phyloP scores from a whole-genome alignment of 2,113 vertebrate genomes.

The Nyctibius bracteatus region DNA sequence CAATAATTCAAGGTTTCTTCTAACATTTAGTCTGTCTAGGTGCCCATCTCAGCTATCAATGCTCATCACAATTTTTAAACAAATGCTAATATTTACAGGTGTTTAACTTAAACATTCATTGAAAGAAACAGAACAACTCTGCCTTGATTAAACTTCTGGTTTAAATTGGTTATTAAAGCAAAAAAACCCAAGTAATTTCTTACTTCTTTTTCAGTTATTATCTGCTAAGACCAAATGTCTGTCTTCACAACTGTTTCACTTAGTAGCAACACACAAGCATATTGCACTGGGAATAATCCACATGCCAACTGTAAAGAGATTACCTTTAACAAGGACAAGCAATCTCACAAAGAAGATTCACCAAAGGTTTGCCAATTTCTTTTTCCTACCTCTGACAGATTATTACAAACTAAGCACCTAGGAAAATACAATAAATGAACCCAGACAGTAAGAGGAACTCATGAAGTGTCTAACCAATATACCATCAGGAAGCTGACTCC shows the following conservation, averaged over 20 bases:
- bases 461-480: background rate
- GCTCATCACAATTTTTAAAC: background rate
- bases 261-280: background rate
- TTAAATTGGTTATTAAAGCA: background rate
- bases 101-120: background rate
- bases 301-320: background rate
- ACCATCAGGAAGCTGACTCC: background rate
- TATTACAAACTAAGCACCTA: background rate
- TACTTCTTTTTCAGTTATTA: background rate
- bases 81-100: background rate
- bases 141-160: background rate
- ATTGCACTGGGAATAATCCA: background rate
- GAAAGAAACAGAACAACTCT: background rate
- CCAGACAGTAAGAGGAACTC: background rate
- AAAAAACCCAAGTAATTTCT: background rate
- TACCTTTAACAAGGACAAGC: background rate
- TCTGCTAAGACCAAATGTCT: background rate
- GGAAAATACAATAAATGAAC: background rate
- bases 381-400: background rate
- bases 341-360: background rate
- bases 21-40: background rate
- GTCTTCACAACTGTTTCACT: background rate
- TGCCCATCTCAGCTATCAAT: background rate
- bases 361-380: background rate
- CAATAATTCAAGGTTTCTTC: background rate